Conservation (phyloP, 2,888 invertebrate genomes). For the Hofmannophila pseudospretella region DNA sequence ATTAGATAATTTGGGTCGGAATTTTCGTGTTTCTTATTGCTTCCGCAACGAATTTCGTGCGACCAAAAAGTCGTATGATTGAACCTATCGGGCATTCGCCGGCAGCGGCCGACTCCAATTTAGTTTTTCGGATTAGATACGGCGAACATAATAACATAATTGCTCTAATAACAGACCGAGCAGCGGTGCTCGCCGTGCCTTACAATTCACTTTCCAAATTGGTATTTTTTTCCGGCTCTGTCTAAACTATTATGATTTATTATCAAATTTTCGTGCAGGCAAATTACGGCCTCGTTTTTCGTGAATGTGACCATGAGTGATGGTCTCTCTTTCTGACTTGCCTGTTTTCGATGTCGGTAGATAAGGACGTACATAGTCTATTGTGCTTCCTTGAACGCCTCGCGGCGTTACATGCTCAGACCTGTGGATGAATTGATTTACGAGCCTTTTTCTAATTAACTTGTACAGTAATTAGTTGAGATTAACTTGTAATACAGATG, state of each 20-base stretch:
- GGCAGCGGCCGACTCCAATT: conserved; percentile 76
- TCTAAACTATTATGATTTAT: conserved; percentile 78
- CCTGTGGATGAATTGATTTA: conserved; percentile 65
- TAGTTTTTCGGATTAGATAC: conserved; percentile 78
- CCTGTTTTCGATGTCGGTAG: conserved; percentile 27
- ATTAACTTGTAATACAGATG: conserved; percentile 61
- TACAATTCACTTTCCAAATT: conserved; percentile 78
- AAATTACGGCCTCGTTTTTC: conserved; percentile 69
- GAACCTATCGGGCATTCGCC: conserved; percentile 73
- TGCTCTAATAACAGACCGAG: conserved; percentile 73
- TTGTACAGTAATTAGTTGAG: conserved; percentile 62
- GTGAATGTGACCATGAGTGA: conserved; percentile 37
- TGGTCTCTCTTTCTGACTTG: conserved; percentile 50
- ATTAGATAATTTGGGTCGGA: conserved; percentile 60
- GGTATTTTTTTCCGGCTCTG: conserved; percentile 71
- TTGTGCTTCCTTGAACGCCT: conserved; percentile 62
- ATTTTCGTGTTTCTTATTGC: conserved; percentile 76
- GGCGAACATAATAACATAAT: conserved; percentile 78
- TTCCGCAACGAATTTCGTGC: conserved; percentile 78
- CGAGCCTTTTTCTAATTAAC: conserved; percentile 65
- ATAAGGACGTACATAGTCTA: conserved; percentile 50
- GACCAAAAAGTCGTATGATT: conserved; percentile 73
- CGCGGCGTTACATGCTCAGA: conserved; percentile 49
- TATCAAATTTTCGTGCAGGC: conserved; percentile 76
- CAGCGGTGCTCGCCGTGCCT: conserved; percentile 65